phyloP scores from a whole-genome alignment of 2,888 invertebrate species.

The Vesta saturnalis region DNA sequence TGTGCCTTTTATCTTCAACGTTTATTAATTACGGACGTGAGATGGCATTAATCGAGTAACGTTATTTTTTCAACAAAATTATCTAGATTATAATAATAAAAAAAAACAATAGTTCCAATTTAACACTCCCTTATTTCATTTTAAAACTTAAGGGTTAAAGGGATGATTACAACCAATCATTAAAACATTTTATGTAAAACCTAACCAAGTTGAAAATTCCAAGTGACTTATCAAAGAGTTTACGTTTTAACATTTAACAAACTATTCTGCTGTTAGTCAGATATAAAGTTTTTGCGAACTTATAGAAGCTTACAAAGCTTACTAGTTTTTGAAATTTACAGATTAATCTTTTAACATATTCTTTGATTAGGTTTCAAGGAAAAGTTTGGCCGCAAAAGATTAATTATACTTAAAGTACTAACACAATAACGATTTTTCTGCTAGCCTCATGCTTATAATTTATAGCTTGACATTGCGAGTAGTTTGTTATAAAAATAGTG shows the following conservation, averaged over 20 bases:
- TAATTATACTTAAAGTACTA: neutral
- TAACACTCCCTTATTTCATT: too few relatives aligned
- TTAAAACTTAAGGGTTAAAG: too few relatives aligned
- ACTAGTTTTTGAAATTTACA: neutral
- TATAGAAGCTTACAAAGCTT: too few relatives aligned
- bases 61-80: neutral
- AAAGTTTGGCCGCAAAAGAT: neutral
- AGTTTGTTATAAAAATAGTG: constrained; percentile 1
- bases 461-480: neutral
- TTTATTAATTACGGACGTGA: constrained; percentile 36
- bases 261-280: neutral
- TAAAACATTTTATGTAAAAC: constrained; percentile 2
- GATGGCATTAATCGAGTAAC: constrained; percentile 13
- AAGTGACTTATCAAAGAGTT: constrained; percentile 3
- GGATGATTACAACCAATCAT: too few relatives aligned
- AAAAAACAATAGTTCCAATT: too few relatives aligned
- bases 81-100: neutral
- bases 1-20: constrained; percentile 28
- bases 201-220: constrained; percentile 6
- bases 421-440: neutral
- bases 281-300: neutral
- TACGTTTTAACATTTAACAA: too few relatives aligned
- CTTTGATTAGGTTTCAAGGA: neutral
- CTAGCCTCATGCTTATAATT: neutral
- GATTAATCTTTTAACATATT: neutral